These are phyloP conservation scores for Albula goreensis DNA, from an alignment of 2,113 vertebrate species.

Conservation along the genomic window DNA sequence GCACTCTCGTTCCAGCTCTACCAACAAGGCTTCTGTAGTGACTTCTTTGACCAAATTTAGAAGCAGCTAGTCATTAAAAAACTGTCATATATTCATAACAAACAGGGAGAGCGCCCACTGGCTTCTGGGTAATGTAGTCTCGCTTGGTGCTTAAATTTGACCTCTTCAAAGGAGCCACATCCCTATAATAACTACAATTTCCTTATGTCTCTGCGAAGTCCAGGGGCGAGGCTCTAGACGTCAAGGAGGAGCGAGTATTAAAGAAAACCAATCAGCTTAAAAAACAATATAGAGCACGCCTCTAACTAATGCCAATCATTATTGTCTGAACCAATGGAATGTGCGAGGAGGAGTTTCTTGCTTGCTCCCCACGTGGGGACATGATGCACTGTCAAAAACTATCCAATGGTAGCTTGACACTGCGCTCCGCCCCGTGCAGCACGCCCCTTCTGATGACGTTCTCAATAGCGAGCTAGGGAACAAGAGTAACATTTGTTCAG, in stretches of 20 bases:
- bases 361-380: slow-evolving; percentile 71
- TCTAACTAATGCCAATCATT: slow-evolving; percentile 69
- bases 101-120: slow-evolving; percentile 36
- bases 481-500: slow-evolving; percentile 80
- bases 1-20: slow-evolving; percentile 64
- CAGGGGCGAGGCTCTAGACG: slow-evolving; percentile 7
- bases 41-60: slow-evolving; percentile 85
- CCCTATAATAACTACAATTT: slow-evolving; percentile 54
- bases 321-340: slow-evolving; percentile 68
- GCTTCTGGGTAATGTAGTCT: slow-evolving; percentile 70
- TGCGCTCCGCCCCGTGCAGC: slow-evolving; percentile 56
- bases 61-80: slow-evolving; percentile 78
- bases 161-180: slow-evolving; percentile 2
- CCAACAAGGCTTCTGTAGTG: slow-evolving; percentile 73
- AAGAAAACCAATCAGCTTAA: slow-evolving; percentile 63
- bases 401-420: slow-evolving; percentile 50
- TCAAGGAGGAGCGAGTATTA: slow-evolving; percentile 34
- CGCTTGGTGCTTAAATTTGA: fast-evolving
- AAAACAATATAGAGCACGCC: slow-evolving; percentile 64
- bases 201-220: slow-evolving; percentile 46
- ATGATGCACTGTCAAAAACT: not conserved
- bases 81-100: slow-evolving; percentile 81
- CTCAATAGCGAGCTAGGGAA: slow-evolving; percentile 73
- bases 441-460: slow-evolving; percentile 62
- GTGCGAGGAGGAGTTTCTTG: slow-evolving; percentile 6